Conservation (phyloP, 2,888 invertebrate genomes). For the Polydrusus cervinus region DNA sequence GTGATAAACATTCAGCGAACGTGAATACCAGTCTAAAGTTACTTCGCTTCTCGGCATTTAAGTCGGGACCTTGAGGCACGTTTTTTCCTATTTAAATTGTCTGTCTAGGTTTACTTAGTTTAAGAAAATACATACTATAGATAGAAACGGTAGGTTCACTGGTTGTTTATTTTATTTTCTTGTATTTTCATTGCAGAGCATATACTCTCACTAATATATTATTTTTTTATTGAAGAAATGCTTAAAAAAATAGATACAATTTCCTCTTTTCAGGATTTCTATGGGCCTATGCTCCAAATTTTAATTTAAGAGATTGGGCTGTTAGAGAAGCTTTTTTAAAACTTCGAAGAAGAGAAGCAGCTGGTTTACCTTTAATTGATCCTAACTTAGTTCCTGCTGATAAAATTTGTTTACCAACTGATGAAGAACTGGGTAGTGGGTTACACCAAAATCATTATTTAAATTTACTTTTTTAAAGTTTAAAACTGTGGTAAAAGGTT, state of each 20-base stretch:
- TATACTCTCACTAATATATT: too few relatives aligned
- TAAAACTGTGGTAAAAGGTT: background rate
- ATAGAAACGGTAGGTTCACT: too few relatives aligned
- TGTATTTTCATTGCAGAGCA: too few relatives aligned
- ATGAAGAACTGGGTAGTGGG: constrained; percentile 92
- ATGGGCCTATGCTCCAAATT: constrained; percentile 85
- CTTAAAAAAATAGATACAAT: background rate
- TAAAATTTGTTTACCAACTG: constrained; percentile 85
- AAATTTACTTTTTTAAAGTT: constrained; percentile 68
- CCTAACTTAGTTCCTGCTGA: constrained; percentile 85
- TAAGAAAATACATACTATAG: too few relatives aligned
- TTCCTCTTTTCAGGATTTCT: constrained; percentile 73
- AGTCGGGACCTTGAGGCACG: too few relatives aligned
- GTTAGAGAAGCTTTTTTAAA: constrained; percentile 93
- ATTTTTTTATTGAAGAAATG: background rate
- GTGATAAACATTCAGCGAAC: too few relatives aligned
- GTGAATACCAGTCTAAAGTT: too few relatives aligned
- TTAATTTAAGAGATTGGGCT: constrained; percentile 86
- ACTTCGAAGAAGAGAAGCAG: constrained; percentile 87
- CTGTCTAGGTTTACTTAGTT: too few relatives aligned
- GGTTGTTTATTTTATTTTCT: too few relatives aligned
- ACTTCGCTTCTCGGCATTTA: too few relatives aligned
- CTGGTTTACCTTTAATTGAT: constrained; percentile 87
- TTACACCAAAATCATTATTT: constrained; percentile 90
- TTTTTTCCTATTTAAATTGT: too few relatives aligned